Percentiles rank a stretch among this genome's conserved stretches.
Conservation (phyloP, 2,797 vertebrate species). For the Siniperca undulata region DNA sequence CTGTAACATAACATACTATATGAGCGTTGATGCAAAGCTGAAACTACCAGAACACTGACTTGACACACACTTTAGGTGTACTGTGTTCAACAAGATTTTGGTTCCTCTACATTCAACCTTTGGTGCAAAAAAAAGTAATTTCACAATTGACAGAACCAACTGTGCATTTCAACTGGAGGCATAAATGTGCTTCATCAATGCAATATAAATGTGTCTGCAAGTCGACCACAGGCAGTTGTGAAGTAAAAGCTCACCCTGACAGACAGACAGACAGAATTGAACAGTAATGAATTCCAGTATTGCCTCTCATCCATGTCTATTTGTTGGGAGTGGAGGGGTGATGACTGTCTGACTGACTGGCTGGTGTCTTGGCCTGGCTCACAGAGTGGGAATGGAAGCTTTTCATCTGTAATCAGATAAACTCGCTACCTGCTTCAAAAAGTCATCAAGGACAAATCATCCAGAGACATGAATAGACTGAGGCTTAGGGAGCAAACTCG, state of each 20-base stretch:
- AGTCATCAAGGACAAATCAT: conserved; percentile 81
- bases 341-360: conserved; percentile 59
- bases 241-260: conserved; percentile 43
- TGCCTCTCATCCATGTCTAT: conserved; percentile 65
- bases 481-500: conserved; percentile 74
- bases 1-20: conserved; percentile 86
- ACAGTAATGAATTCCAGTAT: conserved; percentile 57
- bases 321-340: conserved; percentile 58
- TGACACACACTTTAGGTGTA: not conserved
- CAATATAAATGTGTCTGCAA: conserved; percentile 44
- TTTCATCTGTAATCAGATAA: conserved; percentile 79
- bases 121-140: conserved; percentile 23
- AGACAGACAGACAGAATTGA: conserved; percentile 55
- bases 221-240: conserved; percentile 26
- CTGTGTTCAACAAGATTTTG: conserved; percentile 20
- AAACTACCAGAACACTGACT: conserved; percentile 1
- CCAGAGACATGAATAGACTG: conserved; percentile 78
- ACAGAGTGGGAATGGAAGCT: conserved; percentile 54
- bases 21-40: not conserved
- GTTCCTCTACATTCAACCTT: conserved; percentile 9
- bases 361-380: conserved; percentile 47
- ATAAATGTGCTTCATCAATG: conserved; percentile 47
- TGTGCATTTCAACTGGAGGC: conserved; percentile 9
- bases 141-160: conserved; percentile 18
- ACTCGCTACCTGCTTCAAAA: conserved; percentile 78